Conservation (phyloP, 1,140 invertebrate genomes). For the Araneus ventricosus region DNA sequence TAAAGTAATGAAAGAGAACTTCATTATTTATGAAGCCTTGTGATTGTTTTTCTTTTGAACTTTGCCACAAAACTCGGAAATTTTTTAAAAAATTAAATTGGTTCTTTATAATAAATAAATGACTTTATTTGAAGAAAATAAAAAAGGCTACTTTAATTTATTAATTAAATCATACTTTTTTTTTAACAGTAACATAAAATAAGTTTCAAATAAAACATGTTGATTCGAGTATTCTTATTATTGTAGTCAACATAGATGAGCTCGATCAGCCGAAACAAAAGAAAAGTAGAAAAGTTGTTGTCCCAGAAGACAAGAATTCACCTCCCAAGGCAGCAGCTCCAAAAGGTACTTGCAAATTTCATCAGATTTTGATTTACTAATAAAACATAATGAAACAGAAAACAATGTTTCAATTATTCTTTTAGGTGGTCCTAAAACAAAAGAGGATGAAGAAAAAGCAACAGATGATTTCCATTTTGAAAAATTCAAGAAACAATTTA, state of each 20-base stretch:
- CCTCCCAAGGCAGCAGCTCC: slow-evolving; percentile 41
- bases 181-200: too few relatives aligned
- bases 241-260: slow-evolving; percentile 90
- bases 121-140: background rate
- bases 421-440: slow-evolving; percentile 39
- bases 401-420: background rate
- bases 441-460: slow-evolving; percentile 88
- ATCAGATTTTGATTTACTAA: background rate
- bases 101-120: too few relatives aligned
- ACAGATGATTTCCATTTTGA: slow-evolving; percentile 99
- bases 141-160: background rate
- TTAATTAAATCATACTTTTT: background rate
- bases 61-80: too few relatives aligned
- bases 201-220: too few relatives aligned
- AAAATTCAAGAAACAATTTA: slow-evolving; percentile 97
- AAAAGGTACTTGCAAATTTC: slow-evolving; percentile 8
- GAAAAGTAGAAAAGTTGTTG: slow-evolving; percentile 76
- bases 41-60: too few relatives aligned
- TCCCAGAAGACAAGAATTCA: slow-evolving; percentile 58
- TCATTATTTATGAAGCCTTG: too few relatives aligned
- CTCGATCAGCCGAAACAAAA: slow-evolving; percentile 80
- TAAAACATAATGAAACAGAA: background rate
- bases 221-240: background rate
- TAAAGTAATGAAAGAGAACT: too few relatives aligned
- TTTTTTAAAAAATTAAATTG: too few relatives aligned